These are phyloP conservation scores for Gandaritis pyraliata DNA, from an alignment of 2,888 invertebrate species.

Conservation along the genomic window DNA sequence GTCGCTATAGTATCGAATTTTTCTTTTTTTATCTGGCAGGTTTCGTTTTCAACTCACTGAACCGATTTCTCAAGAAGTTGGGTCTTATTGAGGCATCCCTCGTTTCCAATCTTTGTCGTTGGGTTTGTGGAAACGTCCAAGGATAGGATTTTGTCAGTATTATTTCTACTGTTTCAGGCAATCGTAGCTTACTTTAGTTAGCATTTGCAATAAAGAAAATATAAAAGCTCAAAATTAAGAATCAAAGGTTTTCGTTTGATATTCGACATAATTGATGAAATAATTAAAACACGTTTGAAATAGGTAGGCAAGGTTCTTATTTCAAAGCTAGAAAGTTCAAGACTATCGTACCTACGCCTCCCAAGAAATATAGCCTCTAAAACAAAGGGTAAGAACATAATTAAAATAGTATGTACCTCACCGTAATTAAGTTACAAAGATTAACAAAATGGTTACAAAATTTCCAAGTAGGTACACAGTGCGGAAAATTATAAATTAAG, in stretches of 20 bases:
- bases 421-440: conserved; percentile 44
- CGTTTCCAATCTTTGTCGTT: conserved; percentile 33
- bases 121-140: conserved; percentile 8
- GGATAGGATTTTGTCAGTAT: background rate
- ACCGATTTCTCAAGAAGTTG: conserved; percentile 25
- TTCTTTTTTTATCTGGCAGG: background rate
- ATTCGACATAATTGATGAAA: too few relatives aligned
- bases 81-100: conserved; percentile 29
- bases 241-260: too few relatives aligned
- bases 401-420: conserved; percentile 37
- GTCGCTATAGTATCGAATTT: background rate
- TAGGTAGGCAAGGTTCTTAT: too few relatives aligned
- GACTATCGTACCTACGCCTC: too few relatives aligned
- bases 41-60: conserved; percentile 29
- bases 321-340: too few relatives aligned
- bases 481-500: conserved; percentile 54
- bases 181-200: too few relatives aligned
- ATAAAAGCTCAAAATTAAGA: too few relatives aligned
- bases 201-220: too few relatives aligned
- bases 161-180: too few relatives aligned
- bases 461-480: conserved; percentile 44
- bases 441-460: conserved; percentile 44
- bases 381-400: conserved; percentile 22
- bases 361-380: background rate
- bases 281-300: too few relatives aligned